Conservation (phyloP, 2,113 vertebrate genomes). For the Copsychus sechellarum region DNA sequence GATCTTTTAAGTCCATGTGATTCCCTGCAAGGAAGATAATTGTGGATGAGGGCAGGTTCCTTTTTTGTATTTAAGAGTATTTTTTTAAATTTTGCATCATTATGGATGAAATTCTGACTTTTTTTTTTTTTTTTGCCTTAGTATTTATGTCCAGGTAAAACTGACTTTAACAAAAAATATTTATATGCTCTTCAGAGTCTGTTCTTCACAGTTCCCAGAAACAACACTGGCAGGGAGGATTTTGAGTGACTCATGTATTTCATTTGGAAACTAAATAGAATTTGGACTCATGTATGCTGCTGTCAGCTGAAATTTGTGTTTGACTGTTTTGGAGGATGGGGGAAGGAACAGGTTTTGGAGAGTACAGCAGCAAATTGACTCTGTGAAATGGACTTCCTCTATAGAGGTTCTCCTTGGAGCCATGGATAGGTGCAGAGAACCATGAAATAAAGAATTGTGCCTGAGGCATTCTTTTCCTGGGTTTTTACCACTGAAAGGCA, state of each 20-base stretch:
- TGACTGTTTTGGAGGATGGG: not conserved
- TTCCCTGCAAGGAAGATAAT: not conserved
- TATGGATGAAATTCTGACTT: not conserved
- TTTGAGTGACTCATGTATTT: not conserved
- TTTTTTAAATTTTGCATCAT: not conserved
- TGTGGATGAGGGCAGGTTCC: not conserved
- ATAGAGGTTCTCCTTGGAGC: not conserved
- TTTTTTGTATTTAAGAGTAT: not conserved
- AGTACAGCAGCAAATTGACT: not conserved
- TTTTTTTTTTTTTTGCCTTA: too few relatives aligned
- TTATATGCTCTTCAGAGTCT: not conserved
- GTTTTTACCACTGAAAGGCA: not conserved
- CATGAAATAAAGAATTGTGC: not conserved
- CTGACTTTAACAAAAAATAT: not conserved
- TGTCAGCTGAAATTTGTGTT: not conserved
- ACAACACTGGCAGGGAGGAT: not conserved
- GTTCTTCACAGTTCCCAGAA: not conserved
- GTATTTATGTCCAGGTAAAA: not conserved
- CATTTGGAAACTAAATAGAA: not conserved
- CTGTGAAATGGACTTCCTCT: not conserved
- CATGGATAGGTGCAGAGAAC: not conserved
- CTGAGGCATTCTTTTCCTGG: not conserved
- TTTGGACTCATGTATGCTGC: not conserved
- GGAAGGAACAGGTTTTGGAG: not conserved
- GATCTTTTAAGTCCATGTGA: not conserved